Conservation (phyloP, 2,888 invertebrate species). For the Epinotia ramella region DNA sequence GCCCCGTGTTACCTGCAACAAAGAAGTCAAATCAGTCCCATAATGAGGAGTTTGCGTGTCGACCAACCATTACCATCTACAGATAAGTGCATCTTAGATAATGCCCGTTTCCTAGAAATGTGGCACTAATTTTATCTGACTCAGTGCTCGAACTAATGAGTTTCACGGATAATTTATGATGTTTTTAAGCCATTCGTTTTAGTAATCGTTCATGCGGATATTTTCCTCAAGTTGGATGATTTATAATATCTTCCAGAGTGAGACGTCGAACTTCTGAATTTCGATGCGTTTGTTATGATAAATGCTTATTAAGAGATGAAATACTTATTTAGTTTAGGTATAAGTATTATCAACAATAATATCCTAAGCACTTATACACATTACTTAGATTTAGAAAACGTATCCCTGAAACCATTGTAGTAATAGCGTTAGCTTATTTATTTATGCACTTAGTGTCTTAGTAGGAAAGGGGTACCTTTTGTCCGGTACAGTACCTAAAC, state of each 20-base stretch:
- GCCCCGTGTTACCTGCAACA: conserved; percentile 29
- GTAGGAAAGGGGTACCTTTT: background rate
- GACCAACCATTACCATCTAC: conserved; percentile 21
- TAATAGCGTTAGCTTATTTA: background rate
- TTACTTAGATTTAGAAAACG: background rate
- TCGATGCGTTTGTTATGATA: background rate
- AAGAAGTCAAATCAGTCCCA: conserved; percentile 28
- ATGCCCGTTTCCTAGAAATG: conserved; percentile 22
- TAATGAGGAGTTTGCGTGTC: conserved; percentile 34
- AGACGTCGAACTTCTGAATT: background rate
- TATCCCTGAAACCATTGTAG: background rate
- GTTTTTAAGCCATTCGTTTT: conserved; percentile 8
- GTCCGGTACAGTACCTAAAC: background rate
- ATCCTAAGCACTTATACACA: background rate
- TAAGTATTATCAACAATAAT: background rate
- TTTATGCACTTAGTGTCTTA: background rate
- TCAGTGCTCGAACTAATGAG: conserved; percentile 14
- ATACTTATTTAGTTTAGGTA: background rate
- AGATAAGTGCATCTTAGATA: conserved; percentile 30
- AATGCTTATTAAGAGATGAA: background rate
- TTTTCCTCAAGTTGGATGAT: conserved; percentile 5
- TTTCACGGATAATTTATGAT: conserved; percentile 20
- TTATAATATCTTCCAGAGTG: background rate
- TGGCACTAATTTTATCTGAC: conserved; percentile 24
- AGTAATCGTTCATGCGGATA: background rate